A percentile compares a stretch with the other conserved stretches of the same genome.
Conservation (phyloP, 1,140 invertebrate species). For the Bradysia coprophila region DNA sequence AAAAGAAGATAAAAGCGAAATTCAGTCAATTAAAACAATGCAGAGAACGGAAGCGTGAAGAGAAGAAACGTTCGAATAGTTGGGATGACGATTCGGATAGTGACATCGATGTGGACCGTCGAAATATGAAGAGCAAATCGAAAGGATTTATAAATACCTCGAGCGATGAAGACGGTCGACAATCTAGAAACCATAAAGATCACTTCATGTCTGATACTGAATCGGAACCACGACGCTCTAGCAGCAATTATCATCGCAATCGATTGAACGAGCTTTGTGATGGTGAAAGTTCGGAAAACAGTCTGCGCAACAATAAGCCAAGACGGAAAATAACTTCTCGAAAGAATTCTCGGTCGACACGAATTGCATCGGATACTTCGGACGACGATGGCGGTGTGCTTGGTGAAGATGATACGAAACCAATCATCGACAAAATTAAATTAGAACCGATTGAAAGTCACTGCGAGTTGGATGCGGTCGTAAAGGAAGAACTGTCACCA, state of each 20-base stretch:
- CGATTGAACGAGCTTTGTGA: constrained; percentile 13
- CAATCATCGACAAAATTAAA: constrained; percentile 16
- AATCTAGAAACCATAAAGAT: constrained; percentile 1
- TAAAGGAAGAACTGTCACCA: neutral
- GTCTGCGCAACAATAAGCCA: constrained; percentile 11
- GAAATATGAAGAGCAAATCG: constrained; percentile 11
- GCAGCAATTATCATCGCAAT: neutral
- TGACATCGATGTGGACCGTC: constrained; percentile 27
- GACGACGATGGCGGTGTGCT: constrained; percentile 25
- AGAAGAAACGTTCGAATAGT: constrained; percentile 71
- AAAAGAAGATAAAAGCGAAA: constrained; percentile 76
- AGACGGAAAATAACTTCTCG: constrained; percentile 26
- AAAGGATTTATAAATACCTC: constrained; percentile 30
- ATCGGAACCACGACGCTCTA: constrained; percentile 6
- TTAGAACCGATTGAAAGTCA: constrained; percentile 14
- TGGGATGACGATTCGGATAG: constrained; percentile 70
- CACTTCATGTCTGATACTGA: constrained; percentile 26
- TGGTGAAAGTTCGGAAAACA: constrained; percentile 21
- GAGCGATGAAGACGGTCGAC: constrained; percentile 31
- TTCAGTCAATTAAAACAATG: constrained; percentile 77
- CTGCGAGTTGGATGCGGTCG: neutral
- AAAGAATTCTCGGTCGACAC: constrained; percentile 29
- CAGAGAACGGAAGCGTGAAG: constrained; percentile 60
- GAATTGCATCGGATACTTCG: constrained; percentile 38
- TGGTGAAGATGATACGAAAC: constrained; percentile 4